Evolutionary conservation across 2,888 invertebrate genomes (phyloP), one percentile per base, ranked within the genome.

Genomic region (Hydroisotoma schaefferi): DNA sequence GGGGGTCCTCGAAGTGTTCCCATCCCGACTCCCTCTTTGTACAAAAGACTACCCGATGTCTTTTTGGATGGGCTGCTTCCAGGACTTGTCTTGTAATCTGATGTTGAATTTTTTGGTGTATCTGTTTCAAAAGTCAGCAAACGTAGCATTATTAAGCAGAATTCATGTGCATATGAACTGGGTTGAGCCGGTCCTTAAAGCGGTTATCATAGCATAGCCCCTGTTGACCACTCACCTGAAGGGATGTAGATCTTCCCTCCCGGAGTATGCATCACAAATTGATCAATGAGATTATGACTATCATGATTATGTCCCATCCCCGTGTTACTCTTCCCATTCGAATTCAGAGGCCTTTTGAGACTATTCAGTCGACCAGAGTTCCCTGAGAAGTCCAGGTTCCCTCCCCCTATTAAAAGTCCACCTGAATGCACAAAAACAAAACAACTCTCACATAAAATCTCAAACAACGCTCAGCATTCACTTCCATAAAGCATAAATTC

Each of bases 61-160:
- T 72, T 72, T 59, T 72, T 72, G 26, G 70, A 70, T 46, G 72
- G 70, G 59, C 67, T 68, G 59, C 65, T 68, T 43, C 70, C 65
- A 43, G 72, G 72, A 63, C 70, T 70, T 33, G 70, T 69, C 57
- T 72, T 72, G 67, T 70, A 72, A 58, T 92, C 91, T 82, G 88
- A 85, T 76, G 87, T 86, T 76, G 87, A 85, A 82, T 88, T 90
- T 81, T 91, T 91, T 79, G 89, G 87, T 78, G 90, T 87, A 83
- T 90, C 90, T 91, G 83, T 52, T 82, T 81, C 67, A 62, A 67
- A 48, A 66, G 60, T 55, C 23, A 20, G 5, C 46, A 22, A 46
- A 18, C 46, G 8, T 10, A 8, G 33, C 33, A 33, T n/a, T 33
- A 33, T 33, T 33, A 33, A 8, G 33, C 8, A 10, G 33, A 33